Base-by-base conservation (phyloP, 1,140 invertebrate species). In the Drosophila littoralis region DNA sequence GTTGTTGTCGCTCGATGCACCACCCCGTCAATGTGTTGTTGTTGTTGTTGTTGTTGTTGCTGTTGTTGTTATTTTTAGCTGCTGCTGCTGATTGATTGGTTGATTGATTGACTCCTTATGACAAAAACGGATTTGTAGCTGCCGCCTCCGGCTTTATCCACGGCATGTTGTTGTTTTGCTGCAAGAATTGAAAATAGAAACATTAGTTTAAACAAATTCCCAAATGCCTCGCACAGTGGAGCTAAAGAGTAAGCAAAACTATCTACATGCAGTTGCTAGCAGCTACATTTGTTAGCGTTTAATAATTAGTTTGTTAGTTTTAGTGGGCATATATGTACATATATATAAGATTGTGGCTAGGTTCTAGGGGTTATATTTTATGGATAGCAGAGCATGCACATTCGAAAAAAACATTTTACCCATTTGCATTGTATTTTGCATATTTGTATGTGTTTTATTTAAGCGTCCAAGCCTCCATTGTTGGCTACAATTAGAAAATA, bases 401-500 rank as follows among this genome's bases (percentile, higher is more conserved):
- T 90, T 89, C 81, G 81, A 48, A 86, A 76, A 84, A 81, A 81
- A 81, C 77, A 81, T 79, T 88, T 92, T 92, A 91, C 91, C 90
- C 84, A 90, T 91, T 91, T 77, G 80, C 80, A 84, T 72, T 69
- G 52, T 68, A 61, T 55, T 54, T 58, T 89, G 83, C 80, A 80
- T 89, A 68, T 71, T 75, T 88, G 79, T 85, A 54, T 81, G 81
- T 83, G 73, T 86, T 91, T 92, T 92, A 92, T 92, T 92, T 92
- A 92, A 92, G 91, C 90, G 91, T 92, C 91, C 91, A 92, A 92
- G 91, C 91, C 82, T 92, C 91, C 91, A 92, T 91, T 77, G 90
- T 77, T 83, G 91, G 91, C 91, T 92, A 92, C 90, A 92, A 91
- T 90, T 88, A 90, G 76, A 88, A 81, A 90, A 84, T 79, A 60